Percentiles rank a stretch among this genome's conserved stretches.
Conservation (phyloP, 2,113 vertebrate species). For the Nothoprocta pentlandii region DNA sequence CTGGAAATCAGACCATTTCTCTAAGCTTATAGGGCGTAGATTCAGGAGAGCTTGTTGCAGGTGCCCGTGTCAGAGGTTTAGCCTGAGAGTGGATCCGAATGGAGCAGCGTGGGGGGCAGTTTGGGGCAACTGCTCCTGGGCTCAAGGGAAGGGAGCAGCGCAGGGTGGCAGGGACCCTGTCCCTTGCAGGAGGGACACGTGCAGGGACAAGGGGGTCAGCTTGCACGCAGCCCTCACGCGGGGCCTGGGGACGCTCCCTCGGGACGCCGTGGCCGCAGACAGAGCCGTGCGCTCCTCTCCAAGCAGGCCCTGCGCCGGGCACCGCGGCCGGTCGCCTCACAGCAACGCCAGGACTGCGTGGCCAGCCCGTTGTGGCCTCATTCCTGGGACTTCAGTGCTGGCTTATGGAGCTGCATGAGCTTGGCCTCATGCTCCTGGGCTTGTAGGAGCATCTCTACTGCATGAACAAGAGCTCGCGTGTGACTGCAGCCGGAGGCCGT, state of each 20-base stretch:
- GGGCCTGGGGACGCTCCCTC: too few relatives aligned
- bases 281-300: too few relatives aligned
- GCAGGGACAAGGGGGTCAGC: background rate
- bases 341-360: too few relatives aligned
- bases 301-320: too few relatives aligned
- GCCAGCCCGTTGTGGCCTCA: too few relatives aligned
- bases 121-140: background rate
- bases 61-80: background rate
- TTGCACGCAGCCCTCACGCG: background rate
- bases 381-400: background rate
- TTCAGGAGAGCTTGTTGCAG: background rate
- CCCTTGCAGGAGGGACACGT: background rate
- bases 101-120: background rate
- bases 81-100: background rate
- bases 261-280: too few relatives aligned
- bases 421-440: background rate
- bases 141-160: background rate
- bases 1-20: background rate
- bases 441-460: rapidly evolving
- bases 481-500: background rate
- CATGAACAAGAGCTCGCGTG: rapidly evolving
- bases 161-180: background rate
- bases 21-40: background rate
- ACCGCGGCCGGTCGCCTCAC: too few relatives aligned
- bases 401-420: background rate